Conservation (phyloP, 1,140 invertebrate species). For the Amyelois transitella region DNA sequence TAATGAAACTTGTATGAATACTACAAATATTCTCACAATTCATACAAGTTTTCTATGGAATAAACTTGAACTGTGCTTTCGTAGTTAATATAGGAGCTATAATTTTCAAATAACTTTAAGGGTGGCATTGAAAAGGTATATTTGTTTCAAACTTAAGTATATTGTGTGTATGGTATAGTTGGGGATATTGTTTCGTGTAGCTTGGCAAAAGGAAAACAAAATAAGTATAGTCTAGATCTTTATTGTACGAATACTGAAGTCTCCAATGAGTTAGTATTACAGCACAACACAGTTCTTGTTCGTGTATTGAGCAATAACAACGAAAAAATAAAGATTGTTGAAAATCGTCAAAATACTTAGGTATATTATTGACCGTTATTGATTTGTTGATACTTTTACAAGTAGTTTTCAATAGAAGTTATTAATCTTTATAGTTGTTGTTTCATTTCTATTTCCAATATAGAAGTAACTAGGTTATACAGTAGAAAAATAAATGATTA, state of each 20-base stretch:
- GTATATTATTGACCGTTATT: background rate
- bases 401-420: background rate
- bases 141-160: background rate
- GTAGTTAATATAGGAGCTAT: too few species aligned
- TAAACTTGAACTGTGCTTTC: too few species aligned
- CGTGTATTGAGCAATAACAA: background rate
- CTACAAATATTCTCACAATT: too few species aligned
- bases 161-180: background rate
- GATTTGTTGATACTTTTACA: background rate
- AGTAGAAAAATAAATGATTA: too few species aligned
- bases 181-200: background rate
- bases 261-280: background rate
- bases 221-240: background rate
- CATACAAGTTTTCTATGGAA: too few species aligned
- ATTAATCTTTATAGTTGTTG: background rate
- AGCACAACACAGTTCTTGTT: background rate
- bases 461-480: background rate
- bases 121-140: background rate
- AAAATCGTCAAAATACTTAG: background rate
- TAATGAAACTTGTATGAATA: too few species aligned
- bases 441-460: background rate
- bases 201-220: background rate
- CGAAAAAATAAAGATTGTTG: background rate
- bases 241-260: background rate
- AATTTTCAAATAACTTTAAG: background rate